These are phyloP conservation scores for Myopa testacea DNA, from an alignment of 2,888 invertebrate species.

Conservation along the genomic window DNA sequence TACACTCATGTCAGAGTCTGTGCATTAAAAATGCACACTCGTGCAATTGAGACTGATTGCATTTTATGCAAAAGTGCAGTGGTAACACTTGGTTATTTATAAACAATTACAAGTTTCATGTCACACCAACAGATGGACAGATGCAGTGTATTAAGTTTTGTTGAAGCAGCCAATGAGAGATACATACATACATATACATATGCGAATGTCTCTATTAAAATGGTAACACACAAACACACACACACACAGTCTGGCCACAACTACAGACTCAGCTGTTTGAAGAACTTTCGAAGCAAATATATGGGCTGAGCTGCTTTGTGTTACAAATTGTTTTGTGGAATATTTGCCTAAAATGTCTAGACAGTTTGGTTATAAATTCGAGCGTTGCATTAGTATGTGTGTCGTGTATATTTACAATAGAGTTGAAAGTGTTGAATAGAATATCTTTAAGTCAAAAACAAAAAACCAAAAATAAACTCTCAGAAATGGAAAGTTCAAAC, in stretches of 20 bases:
- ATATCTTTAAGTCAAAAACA: no score
- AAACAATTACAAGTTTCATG: constrained; percentile 24
- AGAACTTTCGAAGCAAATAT: neutral
- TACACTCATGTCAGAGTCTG: neutral
- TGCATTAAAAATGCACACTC: constrained; percentile 9
- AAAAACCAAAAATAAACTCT: no score
- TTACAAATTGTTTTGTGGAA: constrained; percentile 7
- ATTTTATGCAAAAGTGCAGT: neutral
- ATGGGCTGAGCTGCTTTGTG: constrained; percentile 1
- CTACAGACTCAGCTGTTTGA: constrained; percentile 9
- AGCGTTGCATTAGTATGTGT: neutral
- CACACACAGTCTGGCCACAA: neutral
- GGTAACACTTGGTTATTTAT: constrained; percentile 24
- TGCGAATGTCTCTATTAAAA: constrained; percentile 10
- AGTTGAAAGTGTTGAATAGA: neutral
- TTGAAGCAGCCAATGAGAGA: neutral
- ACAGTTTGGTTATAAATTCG: constrained; percentile 5
- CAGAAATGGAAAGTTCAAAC: no score
- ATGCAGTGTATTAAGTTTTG: neutral
- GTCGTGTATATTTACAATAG: neutral
- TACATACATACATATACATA: neutral
- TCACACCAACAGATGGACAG: constrained; percentile 3
- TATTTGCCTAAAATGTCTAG: constrained; percentile 25
- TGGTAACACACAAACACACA: neutral
- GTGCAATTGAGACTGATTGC: neutral